Evolutionary conservation across 1,140 invertebrate species (phyloP).

Genomic region (Phymastichus coffea): DNA sequence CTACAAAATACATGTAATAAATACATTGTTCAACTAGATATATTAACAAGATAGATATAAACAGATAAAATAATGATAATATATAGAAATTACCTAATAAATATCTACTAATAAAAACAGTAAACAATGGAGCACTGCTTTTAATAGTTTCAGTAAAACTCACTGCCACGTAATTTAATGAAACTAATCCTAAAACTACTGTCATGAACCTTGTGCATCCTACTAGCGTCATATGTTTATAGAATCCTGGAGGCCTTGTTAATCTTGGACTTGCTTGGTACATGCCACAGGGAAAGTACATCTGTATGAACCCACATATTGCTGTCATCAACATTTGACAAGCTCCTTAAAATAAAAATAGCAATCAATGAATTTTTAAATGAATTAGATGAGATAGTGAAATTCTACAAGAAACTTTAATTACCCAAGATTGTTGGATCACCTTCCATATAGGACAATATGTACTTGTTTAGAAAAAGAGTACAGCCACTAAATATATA

Average conservation of each 20-base stretch:
- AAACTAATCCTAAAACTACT: conserved; percentile 73
- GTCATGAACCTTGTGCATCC: conserved; percentile 77
- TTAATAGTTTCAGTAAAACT: conserved; percentile 88
- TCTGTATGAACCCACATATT: conserved; percentile 73
- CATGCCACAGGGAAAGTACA: conserved; percentile 76
- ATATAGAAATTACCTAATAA: conserved; percentile 66
- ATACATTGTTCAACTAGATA: conserved; percentile 14
- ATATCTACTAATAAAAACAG: conserved; percentile 75
- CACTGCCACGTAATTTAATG: conserved; percentile 81
- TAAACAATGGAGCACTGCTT: conserved; percentile 82
- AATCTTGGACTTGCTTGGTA: conserved; percentile 64
- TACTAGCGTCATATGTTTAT: conserved; percentile 75
- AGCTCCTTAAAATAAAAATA: conserved; percentile 54
- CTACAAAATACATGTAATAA: conserved; percentile 49
- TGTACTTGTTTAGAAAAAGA: conserved; percentile 83
- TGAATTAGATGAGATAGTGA: neutral
- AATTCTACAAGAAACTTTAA: conserved; percentile 22
- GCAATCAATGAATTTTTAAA: conserved; percentile 8
- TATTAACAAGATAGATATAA: too few species aligned
- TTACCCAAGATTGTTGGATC: conserved; percentile 78
- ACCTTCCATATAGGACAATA: conserved; percentile 74
- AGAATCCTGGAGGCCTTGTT: conserved; percentile 70
- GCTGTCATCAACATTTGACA: conserved; percentile 80
- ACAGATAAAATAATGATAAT: neutral
- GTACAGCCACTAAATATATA: conserved; percentile 79